Evolutionary conservation across 2,797 vertebrate species (phyloP).

Genomic region (Poecilia wingei): DNA sequence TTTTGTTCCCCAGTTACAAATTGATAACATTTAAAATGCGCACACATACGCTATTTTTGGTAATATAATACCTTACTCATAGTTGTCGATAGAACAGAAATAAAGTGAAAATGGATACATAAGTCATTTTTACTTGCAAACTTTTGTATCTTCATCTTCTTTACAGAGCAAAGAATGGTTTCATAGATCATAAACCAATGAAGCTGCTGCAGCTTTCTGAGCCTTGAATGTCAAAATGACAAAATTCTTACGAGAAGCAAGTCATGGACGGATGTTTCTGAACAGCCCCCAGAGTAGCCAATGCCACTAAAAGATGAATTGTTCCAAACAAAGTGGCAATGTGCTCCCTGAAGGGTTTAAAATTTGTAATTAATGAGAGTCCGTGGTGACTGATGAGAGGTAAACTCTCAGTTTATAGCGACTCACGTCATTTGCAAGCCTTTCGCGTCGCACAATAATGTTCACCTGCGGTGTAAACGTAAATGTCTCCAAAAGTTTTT

Average conservation of each 20-base stretch:
- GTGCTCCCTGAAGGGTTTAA: slow-evolving; percentile 44
- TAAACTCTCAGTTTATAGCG: slow-evolving; percentile 25
- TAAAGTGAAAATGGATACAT: background rate
- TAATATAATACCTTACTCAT: background rate
- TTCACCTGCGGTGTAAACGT: background rate
- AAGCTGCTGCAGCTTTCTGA: background rate
- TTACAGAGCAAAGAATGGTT: background rate
- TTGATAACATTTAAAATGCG: background rate
- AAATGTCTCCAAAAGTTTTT: background rate
- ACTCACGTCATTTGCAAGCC: slow-evolving; percentile 11
- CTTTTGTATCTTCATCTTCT: background rate
- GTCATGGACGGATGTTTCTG: slow-evolving; percentile 2
- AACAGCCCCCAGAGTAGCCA: slow-evolving; percentile 19
- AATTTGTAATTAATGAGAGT: slow-evolving; percentile 44
- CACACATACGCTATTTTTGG: background rate
- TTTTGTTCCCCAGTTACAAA: background rate
- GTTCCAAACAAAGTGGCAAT: slow-evolving; percentile 43
- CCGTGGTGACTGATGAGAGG: slow-evolving; percentile 46
- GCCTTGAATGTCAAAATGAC: slow-evolving; percentile 36
- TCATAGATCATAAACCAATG: background rate
- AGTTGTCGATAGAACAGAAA: background rate
- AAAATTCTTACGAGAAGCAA: slow-evolving; percentile 24
- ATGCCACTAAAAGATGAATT: slow-evolving; percentile 38
- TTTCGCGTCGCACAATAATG: too few relatives aligned
- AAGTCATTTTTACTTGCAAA: background rate